Evolutionary conservation across 1,140 invertebrate genomes (phyloP).

Genomic region (Drosophila nasuta): DNA sequence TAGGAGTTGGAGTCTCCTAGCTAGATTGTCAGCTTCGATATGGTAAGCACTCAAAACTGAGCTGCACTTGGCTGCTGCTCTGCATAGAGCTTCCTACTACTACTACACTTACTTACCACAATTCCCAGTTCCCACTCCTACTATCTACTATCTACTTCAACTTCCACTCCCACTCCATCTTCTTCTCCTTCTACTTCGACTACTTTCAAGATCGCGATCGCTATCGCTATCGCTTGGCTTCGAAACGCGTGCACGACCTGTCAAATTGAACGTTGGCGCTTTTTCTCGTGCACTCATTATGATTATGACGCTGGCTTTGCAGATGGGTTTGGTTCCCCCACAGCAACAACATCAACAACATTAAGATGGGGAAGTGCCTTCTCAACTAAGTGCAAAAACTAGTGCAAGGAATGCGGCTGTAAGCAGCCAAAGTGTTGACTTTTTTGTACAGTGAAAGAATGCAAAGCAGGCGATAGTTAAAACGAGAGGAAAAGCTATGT

Average conservation of each 20-base stretch:
- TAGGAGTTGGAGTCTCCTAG: too few species aligned
- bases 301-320: slow-evolving; percentile 68
- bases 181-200: slow-evolving; percentile 11
- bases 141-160: slow-evolving; percentile 21
- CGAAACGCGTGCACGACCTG: slow-evolving; percentile 80
- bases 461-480: slow-evolving; percentile 9
- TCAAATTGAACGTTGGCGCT: slow-evolving; percentile 63
- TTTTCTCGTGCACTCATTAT: slow-evolving; percentile 78
- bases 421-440: not conserved
- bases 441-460: slow-evolving; percentile 9
- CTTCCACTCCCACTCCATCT: not conserved
- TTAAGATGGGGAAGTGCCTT: too few species aligned
- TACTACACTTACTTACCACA: not conserved
- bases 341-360: not conserved
- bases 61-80: slow-evolving; percentile 52
- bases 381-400: slow-evolving; percentile 56
- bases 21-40: slow-evolving; percentile 68
- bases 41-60: slow-evolving; percentile 81
- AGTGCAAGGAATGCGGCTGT: slow-evolving; percentile 44
- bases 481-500: too few species aligned
- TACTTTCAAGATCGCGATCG: slow-evolving; percentile 49
- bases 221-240: slow-evolving; percentile 11
- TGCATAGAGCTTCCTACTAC: slow-evolving; percentile 68
- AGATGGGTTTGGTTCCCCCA: not conserved
- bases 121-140: slow-evolving; percentile 10